phyloP scores from a whole-genome alignment of 2,797 vertebrate species.

The Meriones psammophilus region DNA sequence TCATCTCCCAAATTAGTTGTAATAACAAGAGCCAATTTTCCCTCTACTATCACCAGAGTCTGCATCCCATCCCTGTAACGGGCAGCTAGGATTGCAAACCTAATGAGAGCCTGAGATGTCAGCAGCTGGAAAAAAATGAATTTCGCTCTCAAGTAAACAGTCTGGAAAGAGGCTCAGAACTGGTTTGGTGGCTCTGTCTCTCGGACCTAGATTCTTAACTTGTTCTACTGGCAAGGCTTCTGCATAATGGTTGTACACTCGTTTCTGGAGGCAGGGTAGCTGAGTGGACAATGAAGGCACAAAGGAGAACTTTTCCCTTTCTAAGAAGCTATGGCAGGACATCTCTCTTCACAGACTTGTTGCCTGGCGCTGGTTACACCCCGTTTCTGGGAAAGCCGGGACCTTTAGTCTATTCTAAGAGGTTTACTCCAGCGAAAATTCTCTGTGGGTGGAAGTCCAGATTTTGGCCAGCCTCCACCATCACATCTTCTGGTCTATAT shows the following conservation, averaged over 20 bases:
- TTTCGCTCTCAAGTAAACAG: slow-evolving; percentile 5
- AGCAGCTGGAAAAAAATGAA: neutral
- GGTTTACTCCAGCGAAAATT: neutral
- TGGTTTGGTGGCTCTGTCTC: slow-evolving; percentile 3
- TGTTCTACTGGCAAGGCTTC: neutral
- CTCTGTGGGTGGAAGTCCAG: neutral
- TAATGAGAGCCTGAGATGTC: neutral
- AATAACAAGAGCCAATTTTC: neutral
- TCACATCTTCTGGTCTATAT: neutral
- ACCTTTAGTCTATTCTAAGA: slow-evolving; percentile 20
- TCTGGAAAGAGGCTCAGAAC: slow-evolving; percentile 20
- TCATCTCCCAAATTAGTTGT: neutral
- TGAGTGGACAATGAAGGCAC: neutral
- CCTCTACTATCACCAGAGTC: neutral
- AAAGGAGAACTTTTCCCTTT: neutral
- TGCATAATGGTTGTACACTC: neutral
- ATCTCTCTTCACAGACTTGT: neutral
- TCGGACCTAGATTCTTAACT: neutral
- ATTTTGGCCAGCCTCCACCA: neutral
- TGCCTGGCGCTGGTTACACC: neutral
- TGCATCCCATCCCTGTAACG: neutral
- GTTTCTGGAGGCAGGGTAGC: neutral
- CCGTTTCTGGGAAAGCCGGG: neutral
- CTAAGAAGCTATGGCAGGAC: neutral
- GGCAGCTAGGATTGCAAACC: neutral